A percentile compares a stretch with the other conserved stretches of the same genome.
Evolutionary conservation across 2,797 vertebrate genomes (phyloP).

Genomic region (Phaenicophaeus curvirostris): DNA sequence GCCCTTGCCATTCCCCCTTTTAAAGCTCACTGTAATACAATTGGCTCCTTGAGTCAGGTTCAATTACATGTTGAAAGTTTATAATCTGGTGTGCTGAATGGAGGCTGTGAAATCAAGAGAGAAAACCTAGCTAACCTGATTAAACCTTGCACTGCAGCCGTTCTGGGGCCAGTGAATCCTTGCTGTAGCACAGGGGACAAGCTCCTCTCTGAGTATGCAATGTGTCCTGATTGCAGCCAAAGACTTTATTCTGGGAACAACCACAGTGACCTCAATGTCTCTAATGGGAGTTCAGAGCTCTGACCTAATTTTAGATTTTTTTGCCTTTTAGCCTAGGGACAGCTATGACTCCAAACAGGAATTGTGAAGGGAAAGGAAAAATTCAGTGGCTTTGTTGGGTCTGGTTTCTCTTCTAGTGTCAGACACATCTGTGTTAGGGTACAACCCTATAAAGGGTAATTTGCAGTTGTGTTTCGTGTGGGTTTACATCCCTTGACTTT

Average conservation of each 20-base stretch:
- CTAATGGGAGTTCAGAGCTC: neutral
- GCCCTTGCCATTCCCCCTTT: conserved; percentile 71
- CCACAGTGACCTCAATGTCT: neutral
- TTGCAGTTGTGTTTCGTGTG: neutral
- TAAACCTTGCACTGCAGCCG: neutral
- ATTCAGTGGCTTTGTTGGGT: neutral
- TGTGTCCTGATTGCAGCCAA: neutral
- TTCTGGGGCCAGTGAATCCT: conserved; percentile 40
- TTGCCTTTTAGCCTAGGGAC: neutral
- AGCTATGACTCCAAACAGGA: neutral
- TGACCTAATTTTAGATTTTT: conserved; percentile 20
- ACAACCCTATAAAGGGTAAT: neutral
- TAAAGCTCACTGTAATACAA: conserved; percentile 67
- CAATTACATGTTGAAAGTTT: conserved; percentile 75
- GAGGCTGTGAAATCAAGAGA: conserved; percentile 73
- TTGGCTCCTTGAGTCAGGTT: conserved; percentile 72
- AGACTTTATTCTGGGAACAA: conserved; percentile 1
- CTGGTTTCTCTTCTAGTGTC: neutral
- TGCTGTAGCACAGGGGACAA: neutral
- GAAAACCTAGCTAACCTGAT: conserved; percentile 69
- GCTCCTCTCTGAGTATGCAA: neutral
- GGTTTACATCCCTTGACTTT: neutral
- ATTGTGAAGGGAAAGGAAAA: neutral
- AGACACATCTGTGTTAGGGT: neutral
- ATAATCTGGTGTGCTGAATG: conserved; percentile 67